Percentiles rank a stretch among this genome's conserved stretches.
phyloP scores from a whole-genome alignment of 35 echinoderm and acorn worm species.

The Anneissia japonica region DNA sequence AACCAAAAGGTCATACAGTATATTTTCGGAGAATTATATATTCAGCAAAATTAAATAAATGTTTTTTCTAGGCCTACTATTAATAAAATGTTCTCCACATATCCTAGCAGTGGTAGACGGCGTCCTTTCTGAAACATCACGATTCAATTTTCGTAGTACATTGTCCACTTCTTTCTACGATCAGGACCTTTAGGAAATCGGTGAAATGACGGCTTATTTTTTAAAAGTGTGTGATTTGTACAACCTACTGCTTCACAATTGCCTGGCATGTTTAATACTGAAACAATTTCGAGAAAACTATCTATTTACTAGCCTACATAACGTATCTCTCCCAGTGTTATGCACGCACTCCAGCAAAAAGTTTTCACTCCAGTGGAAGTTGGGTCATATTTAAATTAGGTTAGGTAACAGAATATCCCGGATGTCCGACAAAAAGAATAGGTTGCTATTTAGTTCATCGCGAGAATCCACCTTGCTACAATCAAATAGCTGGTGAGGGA shows the following conservation, averaged over 20 bases:
- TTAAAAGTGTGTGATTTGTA: constrained; percentile 43
- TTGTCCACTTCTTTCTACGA: constrained; percentile 25
- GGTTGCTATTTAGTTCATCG: too few species aligned
- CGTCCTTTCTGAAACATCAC: constrained; percentile 37
- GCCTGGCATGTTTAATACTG: constrained; percentile 18
- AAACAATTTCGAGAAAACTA: background rate
- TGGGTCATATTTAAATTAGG: background rate
- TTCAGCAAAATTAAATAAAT: too few species aligned
- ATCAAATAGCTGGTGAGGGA: too few species aligned
- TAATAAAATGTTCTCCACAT: constrained; percentile 40
- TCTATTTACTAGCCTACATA: too few species aligned
- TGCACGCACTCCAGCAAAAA: too few species aligned
- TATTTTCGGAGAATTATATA: too few species aligned
- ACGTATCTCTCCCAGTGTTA: too few species aligned
- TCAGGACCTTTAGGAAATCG: constrained; percentile 24
- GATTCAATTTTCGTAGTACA: constrained; percentile 35
- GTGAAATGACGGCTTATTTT: constrained; percentile 46
- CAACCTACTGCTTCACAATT: constrained; percentile 47
- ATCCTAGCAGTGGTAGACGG: constrained; percentile 31
- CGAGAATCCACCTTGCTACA: too few species aligned
- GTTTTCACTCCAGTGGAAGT: too few species aligned
- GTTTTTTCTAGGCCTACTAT: constrained; percentile 11
- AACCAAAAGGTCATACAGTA: background rate
- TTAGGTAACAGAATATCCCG: too few species aligned
- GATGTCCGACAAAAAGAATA: too few species aligned